Percentiles rank a stretch among this genome's conserved stretches.
Conservation (phyloP, 1,140 invertebrate genomes). For the Lerema accius region DNA sequence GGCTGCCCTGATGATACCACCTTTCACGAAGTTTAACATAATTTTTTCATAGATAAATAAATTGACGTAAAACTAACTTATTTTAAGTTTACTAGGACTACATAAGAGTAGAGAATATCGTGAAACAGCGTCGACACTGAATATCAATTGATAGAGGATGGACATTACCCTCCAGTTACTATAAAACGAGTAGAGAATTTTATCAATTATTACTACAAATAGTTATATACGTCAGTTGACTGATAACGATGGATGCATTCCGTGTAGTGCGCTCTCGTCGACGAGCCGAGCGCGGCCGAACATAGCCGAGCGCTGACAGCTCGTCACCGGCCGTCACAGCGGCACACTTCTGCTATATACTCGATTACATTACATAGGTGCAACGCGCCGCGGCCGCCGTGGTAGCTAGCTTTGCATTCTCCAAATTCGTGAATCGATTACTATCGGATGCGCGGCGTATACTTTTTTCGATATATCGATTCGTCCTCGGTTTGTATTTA, state of each 20-base stretch:
- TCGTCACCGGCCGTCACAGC: constrained; percentile 72
- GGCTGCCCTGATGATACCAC: too few species aligned
- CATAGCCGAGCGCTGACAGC: constrained; percentile 67
- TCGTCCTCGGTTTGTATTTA: constrained; percentile 30
- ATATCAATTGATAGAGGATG: too few species aligned
- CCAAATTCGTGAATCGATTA: constrained; percentile 54
- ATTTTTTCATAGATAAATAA: too few species aligned
- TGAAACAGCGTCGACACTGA: too few species aligned
- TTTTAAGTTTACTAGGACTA: too few species aligned
- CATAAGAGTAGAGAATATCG: too few species aligned
- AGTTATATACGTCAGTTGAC: constrained; percentile 2
- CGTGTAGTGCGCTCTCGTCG: constrained; percentile 7
- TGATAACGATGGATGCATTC: constrained; percentile 19
- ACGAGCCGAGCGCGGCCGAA: constrained; percentile 46
- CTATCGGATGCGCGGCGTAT: constrained; percentile 35
- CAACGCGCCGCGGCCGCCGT: constrained; percentile 65
- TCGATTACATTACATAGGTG: constrained; percentile 75
- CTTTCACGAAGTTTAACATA: too few species aligned
- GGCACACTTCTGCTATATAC: constrained; percentile 68
- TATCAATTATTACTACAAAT: too few species aligned
- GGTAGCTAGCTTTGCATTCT: constrained; percentile 59
- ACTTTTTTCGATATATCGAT: constrained; percentile 31
- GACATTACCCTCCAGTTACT: too few species aligned
- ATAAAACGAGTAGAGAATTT: too few species aligned
- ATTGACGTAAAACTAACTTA: too few species aligned